Base-by-base conservation (phyloP, 2,797 vertebrate species). In the Lepilemur septentrionalis region DNA sequence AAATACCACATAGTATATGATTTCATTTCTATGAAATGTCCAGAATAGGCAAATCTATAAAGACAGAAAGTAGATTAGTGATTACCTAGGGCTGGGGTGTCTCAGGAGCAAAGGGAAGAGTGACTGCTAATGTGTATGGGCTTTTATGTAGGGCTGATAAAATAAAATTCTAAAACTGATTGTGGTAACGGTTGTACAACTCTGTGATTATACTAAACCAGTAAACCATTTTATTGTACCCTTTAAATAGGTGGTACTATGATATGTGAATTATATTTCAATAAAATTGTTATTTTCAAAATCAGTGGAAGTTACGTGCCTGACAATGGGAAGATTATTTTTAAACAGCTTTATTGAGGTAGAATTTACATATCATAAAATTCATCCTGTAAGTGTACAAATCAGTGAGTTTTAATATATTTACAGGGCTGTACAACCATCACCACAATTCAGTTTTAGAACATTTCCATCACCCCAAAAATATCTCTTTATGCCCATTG, bases 291-390 rank as follows among this genome's bases (percentile, higher is more conserved):
- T 91, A 93, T 90, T 52, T 87, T 8, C 17, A 89, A 88, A 65
- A 83, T 84, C 84, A 85, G 87, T 95, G 59, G 25, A 55, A 72
- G 30, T 94, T 96, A 72, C 52, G 57, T 79, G 69, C 59, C 20
- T 96, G 38, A 95, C 82, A 95, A 73, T 69, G 55, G 11, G 35
- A 25, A 95, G 93, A 91, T 89, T 94, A 82, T 83, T 95, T 96
- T 97, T 94, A 89, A 97, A 75, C 83, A 86, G 50, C 32, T 95
- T 83, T 96, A 86, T 95, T 91, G 72, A 81, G 82, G 69, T 94
- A 75, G 61, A 89, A 61, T 96, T 96, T 95, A 91, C 41, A 32
- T 84, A 83, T 93, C 73, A 85, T 78, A 85, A 89, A 95, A 93
- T 67, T 76, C 7, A n/a, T 65, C 72, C 35, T 46, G 92, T 69